Evolutionary conservation across 2,888 invertebrate species (phyloP), one percentile per base, ranked within the genome.

Genomic region (Ennomos quercinarius): DNA sequence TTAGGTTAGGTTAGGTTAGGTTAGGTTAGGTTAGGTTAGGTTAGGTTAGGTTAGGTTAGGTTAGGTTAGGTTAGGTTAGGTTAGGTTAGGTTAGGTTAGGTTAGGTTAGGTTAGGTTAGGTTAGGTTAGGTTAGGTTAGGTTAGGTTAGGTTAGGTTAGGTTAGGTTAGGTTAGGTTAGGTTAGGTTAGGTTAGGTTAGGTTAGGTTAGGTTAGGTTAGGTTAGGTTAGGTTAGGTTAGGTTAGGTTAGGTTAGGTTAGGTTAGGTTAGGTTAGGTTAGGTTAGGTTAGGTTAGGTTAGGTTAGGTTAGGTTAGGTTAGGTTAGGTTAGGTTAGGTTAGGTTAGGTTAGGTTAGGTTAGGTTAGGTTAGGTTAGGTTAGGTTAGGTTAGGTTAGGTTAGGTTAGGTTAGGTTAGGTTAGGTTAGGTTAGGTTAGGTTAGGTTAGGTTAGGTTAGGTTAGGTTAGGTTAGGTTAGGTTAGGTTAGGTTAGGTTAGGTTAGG

Each of bases 1-100:
- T n/a, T n/a, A n/a, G n/a, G n/a, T n/a, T n/a, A n/a, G n/a, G n/a
- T n/a, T n/a, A n/a, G n/a, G n/a, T n/a, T n/a, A n/a, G n/a, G n/a
- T n/a, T n/a, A 63, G 67, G 67, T 67, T 63, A 61, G 63, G 66
- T 64, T 64, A 62, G 67, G 64, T 64, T 64, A 62, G 64, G 67
- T 67, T 64, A 64, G 63, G 67, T 64, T 66, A 63, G 67, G 67
- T 67, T 67, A 64, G 67, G 67, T 67, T 64, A 62, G 66, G 66
- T 66, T 64, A 63, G 63, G 64, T 66, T 66, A 63, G 64, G 67
- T 64, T 64, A n/a, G 64, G 62, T 67, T 64, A 63, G 64, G 64
- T 64, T 64, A 65, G 64, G 64, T 67, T 64, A 67, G 66, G 66
- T 63, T 66, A 59, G 60, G 61, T 63, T 60, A 63, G 65, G 63